Conservation (phyloP, 2,113 vertebrate genomes). For the Plectropomus leopardus region DNA sequence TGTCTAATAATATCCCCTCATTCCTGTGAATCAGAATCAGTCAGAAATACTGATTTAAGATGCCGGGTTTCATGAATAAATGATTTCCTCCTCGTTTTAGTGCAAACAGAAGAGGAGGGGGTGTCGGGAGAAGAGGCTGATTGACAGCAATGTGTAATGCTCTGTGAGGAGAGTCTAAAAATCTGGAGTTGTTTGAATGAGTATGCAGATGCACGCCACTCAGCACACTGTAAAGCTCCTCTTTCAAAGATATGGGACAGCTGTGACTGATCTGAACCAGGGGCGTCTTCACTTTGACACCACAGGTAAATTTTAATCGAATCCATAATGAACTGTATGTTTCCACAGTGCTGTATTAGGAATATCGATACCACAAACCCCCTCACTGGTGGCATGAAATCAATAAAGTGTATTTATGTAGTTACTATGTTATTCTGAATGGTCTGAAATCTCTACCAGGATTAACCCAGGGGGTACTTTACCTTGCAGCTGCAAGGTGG, state of each 20-base stretch:
- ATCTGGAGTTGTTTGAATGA: slow-evolving; percentile 58
- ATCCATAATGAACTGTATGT: slow-evolving; percentile 12
- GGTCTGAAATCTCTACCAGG: too few species aligned
- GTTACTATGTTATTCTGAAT: neutral
- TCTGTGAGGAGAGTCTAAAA: slow-evolving; percentile 46
- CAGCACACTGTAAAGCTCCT: slow-evolving; percentile 45
- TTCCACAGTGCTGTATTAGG: neutral
- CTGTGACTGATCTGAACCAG: slow-evolving; percentile 34
- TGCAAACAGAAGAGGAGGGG: slow-evolving; percentile 30
- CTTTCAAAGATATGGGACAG: slow-evolving; percentile 46
- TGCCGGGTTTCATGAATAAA: slow-evolving; percentile 80
- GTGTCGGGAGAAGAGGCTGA: slow-evolving; percentile 53
- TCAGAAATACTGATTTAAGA: slow-evolving; percentile 70
- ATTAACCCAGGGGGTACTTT: too few species aligned
- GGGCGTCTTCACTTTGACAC: slow-evolving; percentile 29
- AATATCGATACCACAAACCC: neutral
- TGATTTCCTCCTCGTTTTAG: slow-evolving; percentile 73
- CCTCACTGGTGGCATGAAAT: neutral
- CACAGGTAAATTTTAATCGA: slow-evolving; percentile 22
- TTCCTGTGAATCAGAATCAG: slow-evolving; percentile 65
- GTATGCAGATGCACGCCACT: slow-evolving; percentile 64
- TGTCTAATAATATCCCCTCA: slow-evolving; percentile 78
- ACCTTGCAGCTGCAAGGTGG: too few species aligned
- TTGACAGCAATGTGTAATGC: slow-evolving; percentile 69
- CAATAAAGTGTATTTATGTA: neutral